Conservation (phyloP, 2,888 invertebrate genomes). For the Pseudococcus viburni region DNA sequence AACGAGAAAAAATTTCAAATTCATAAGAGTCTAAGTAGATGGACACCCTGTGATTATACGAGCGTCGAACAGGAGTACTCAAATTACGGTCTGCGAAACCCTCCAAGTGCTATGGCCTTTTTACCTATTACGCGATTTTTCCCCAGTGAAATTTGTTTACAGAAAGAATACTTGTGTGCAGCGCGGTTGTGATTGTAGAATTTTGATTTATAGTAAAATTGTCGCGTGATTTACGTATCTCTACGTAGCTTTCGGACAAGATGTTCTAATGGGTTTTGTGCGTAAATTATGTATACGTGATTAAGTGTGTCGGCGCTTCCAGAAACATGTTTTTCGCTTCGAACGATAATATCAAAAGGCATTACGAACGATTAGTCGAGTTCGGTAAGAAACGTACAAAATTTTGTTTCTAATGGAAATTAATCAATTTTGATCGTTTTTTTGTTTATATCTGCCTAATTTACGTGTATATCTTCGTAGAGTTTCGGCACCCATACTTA, state of each 20-base stretch:
- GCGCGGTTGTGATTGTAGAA: conserved; percentile 13
- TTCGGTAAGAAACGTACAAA: conserved; percentile 65
- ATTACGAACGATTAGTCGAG: conserved; percentile 67
- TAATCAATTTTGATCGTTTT: conserved; percentile 26
- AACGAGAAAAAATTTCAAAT: not conserved
- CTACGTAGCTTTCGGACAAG: not conserved
- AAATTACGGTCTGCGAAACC: conserved; percentile 43
- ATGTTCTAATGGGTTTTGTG: not conserved
- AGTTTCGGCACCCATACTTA: not conserved
- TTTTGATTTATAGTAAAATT: conserved; percentile 20
- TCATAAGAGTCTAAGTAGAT: not conserved
- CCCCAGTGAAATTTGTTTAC: conserved; percentile 12
- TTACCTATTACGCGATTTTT: conserved; percentile 19
- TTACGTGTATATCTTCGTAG: not conserved
- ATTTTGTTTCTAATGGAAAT: conserved; percentile 6
- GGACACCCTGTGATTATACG: not conserved
- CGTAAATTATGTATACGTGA: conserved; percentile 6
- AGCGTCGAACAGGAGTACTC: not conserved
- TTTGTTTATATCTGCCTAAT: not conserved
- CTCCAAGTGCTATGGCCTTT: conserved; percentile 40
- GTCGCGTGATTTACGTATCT: not conserved
- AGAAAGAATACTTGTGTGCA: not conserved
- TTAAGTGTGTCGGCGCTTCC: conserved; percentile 21
- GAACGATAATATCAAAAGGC: conserved; percentile 67
- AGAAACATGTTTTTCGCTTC: conserved; percentile 65